phyloP scores from a whole-genome alignment of 2,113 vertebrate species.

The Aspidoscelis tigris region DNA sequence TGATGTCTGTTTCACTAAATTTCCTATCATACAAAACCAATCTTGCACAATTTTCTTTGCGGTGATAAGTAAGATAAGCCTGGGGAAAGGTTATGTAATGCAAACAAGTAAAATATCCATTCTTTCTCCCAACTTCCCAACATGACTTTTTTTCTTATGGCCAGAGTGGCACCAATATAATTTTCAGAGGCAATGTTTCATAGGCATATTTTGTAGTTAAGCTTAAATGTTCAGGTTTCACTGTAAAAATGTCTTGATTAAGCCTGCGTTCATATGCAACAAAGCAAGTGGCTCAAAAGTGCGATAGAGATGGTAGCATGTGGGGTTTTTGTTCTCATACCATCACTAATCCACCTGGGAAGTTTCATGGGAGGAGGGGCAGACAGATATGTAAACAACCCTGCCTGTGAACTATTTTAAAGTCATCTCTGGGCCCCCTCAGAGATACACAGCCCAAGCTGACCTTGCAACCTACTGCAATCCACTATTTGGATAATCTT shows the following conservation, averaged over 20 bases:
- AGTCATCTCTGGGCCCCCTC: no score
- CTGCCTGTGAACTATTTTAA: no score
- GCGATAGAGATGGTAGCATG: no score
- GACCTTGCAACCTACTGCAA: background rate
- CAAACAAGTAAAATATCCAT: slow-evolving; percentile 6
- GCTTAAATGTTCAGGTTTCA: background rate
- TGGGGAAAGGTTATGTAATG: background rate
- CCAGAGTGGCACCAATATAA: background rate
- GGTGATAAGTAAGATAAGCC: background rate
- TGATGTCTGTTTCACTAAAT: background rate
- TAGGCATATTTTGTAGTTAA: background rate
- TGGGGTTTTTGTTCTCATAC: no score
- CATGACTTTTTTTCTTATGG: background rate
- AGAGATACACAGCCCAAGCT: no score
- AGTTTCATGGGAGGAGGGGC: no score
- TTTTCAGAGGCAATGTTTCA: slow-evolving; percentile 28
- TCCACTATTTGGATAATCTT: background rate
- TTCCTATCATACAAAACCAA: slow-evolving; percentile 25
- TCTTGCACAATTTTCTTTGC: background rate
- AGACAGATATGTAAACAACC: no score
- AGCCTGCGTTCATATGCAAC: no score
- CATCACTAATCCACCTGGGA: no score
- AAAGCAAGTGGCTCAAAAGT: no score
- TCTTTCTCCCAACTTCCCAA: background rate
- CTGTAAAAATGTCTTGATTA: background rate